Evolutionary conservation across 2,888 invertebrate species (phyloP).

Genomic region (Eilema sororculum): DNA sequence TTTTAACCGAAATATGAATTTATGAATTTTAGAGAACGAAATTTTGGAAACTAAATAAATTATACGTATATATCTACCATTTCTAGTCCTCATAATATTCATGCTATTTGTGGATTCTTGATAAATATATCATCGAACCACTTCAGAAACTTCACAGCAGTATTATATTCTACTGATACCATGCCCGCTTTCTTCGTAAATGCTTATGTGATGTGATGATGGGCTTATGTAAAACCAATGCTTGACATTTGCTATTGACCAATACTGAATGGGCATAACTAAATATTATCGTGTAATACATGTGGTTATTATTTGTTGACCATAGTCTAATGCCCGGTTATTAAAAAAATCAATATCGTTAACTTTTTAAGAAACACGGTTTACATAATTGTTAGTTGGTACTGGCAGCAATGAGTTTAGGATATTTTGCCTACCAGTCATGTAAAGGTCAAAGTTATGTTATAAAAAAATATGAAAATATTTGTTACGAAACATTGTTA

Average conservation of each 20-base stretch:
- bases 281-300: conserved; percentile 9
- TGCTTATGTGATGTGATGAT: too few relatives aligned
- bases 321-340: not conserved
- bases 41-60: too few relatives aligned
- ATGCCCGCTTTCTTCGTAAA: conserved; percentile 44
- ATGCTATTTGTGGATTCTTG: not conserved
- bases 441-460: not conserved
- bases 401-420: not conserved
- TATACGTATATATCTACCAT: too few relatives aligned
- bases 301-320: not conserved
- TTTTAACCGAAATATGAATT: too few relatives aligned
- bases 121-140: not conserved
- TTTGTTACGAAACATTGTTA: not conserved
- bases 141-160: not conserved
- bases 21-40: too few relatives aligned
- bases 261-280: conserved; percentile 27
- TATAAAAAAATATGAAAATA: not conserved
- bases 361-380: not conserved
- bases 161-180: not conserved
- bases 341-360: conserved; percentile 1
- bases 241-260: conserved; percentile 30
- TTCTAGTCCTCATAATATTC: not conserved
- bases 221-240: conserved; percentile 40
- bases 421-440: not conserved
- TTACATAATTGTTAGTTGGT: not conserved